Conservation (phyloP, 1,140 invertebrate genomes). For the Marisa cornuarietis region DNA sequence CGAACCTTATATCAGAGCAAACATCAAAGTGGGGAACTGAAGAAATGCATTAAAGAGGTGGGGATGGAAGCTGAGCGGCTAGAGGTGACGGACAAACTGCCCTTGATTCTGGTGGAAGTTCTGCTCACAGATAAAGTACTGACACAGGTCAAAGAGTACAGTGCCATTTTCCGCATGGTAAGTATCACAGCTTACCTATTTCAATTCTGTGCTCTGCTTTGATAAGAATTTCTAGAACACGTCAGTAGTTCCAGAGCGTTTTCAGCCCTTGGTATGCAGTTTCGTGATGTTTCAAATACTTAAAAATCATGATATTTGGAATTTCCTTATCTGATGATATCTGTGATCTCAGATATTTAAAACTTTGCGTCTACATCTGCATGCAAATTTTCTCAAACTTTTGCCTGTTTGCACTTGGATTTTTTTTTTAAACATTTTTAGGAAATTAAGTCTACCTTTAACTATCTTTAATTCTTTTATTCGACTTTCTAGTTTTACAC, state of each 20-base stretch:
- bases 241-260: background rate
- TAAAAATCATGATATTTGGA: background rate
- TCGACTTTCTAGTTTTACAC: too few species aligned
- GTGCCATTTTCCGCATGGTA: slow-evolving; percentile 70
- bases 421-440: too few species aligned
- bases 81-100: slow-evolving; percentile 93
- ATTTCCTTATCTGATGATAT: background rate
- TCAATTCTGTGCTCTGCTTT: slow-evolving; percentile 68
- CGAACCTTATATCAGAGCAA: slow-evolving; percentile 50
- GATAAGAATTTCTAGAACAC: background rate
- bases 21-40: slow-evolving; percentile 55
- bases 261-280: background rate
- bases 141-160: slow-evolving; percentile 73
- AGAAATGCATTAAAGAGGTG: slow-evolving; percentile 72
- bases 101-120: slow-evolving; percentile 91
- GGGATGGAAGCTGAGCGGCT: slow-evolving; percentile 93
- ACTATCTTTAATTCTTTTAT: too few species aligned
- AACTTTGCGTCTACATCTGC: too few species aligned
- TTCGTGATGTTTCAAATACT: background rate
- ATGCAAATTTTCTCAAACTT: too few species aligned
- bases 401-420: too few species aligned
- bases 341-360: too few species aligned
- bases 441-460: too few species aligned
- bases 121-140: slow-evolving; percentile 88
- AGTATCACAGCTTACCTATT: slow-evolving; percentile 39